Evolutionary conservation across 1,140 invertebrate genomes (phyloP).

Genomic region (Mya arenaria): DNA sequence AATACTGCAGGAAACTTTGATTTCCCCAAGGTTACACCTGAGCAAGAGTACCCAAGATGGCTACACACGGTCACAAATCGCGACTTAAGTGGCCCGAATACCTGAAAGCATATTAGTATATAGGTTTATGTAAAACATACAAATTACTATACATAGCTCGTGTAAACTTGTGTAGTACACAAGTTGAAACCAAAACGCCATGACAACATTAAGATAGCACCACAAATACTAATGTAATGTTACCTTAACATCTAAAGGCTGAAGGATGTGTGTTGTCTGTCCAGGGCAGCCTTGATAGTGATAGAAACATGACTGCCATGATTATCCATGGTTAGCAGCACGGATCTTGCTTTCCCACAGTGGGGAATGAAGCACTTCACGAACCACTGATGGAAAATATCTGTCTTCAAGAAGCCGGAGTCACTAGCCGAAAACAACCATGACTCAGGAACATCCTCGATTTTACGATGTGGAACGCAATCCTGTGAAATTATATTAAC

Average conservation of each 20-base stretch:
- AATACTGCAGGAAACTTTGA: slow-evolving; percentile 4
- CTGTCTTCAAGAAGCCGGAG: background rate
- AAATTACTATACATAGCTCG: no score
- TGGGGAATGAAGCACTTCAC: background rate
- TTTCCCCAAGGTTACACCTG: background rate
- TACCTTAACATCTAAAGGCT: slow-evolving; percentile 51
- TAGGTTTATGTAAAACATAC: no score
- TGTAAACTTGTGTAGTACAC: background rate
- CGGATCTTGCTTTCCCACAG: slow-evolving; percentile 14
- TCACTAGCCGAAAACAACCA: background rate
- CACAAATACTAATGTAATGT: background rate
- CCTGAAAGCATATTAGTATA: no score
- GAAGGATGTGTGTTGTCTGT: slow-evolving; percentile 53
- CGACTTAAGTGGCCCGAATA: background rate
- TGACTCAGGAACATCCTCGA: background rate
- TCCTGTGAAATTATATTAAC: background rate
- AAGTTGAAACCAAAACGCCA: background rate
- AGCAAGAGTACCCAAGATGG: background rate
- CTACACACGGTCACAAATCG: background rate
- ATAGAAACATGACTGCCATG: slow-evolving; percentile 76
- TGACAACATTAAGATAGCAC: background rate
- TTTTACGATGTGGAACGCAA: background rate
- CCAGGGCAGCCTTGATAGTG: slow-evolving; percentile 50
- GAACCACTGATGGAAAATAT: background rate
- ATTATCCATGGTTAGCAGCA: slow-evolving; percentile 61